phyloP scores from a whole-genome alignment of 1,140 invertebrate genomes.

The Acyrthosiphon pisum region DNA sequence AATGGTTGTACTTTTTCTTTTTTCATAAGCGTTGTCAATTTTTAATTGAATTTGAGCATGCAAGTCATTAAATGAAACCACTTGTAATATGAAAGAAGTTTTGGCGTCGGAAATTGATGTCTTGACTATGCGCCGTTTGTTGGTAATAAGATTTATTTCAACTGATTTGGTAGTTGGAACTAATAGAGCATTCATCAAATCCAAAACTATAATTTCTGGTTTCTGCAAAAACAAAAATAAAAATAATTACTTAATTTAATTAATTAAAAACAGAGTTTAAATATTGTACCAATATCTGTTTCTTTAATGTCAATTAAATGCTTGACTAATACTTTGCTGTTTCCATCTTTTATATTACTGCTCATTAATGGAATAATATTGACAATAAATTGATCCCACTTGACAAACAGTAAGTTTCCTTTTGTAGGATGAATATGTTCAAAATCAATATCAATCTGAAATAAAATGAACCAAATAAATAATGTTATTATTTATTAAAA shows the following conservation, averaged over 20 bases:
- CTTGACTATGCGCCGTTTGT: not conserved
- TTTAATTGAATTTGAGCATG: too few relatives aligned
- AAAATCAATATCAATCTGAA: constrained; percentile 36
- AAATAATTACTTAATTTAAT: not conserved
- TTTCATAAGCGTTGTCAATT: not conserved
- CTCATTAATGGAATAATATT: constrained; percentile 1
- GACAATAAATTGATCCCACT: not conserved
- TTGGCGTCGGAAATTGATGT: too few relatives aligned
- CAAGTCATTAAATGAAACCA: too few relatives aligned
- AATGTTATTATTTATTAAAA: constrained; percentile 15
- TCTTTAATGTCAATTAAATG: not conserved
- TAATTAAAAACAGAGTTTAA: not conserved
- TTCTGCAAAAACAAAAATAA: not conserved
- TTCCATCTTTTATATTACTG: constrained; percentile 14
- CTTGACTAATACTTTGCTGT: constrained; percentile 16
- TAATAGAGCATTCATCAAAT: constrained; percentile 11
- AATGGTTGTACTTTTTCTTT: constrained; percentile 20
- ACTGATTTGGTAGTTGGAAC: not conserved
- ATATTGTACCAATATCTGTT: not conserved
- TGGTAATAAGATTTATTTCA: not conserved
- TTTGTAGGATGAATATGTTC: not conserved
- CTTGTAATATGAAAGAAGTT: too few relatives aligned
- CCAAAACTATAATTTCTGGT: constrained; percentile 3
- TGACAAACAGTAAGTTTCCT: not conserved
- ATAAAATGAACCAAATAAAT: constrained; percentile 3